Evolutionary conservation across 2,888 invertebrate genomes (phyloP).

Genomic region (Eurytoma californica): DNA sequence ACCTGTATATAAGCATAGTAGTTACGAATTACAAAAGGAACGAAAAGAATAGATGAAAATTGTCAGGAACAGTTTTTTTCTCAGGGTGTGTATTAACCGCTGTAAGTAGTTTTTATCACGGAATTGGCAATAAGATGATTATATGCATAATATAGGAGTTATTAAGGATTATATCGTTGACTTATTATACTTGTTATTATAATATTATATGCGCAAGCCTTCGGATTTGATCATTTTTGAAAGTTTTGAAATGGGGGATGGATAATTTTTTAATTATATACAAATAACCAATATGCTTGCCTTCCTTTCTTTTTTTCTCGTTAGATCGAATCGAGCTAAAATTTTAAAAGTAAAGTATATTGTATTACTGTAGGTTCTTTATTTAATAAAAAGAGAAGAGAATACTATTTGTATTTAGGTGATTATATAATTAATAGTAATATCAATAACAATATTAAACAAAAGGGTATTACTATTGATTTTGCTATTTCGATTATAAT

Average conservation of each 20-base stretch:
- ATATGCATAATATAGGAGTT: not conserved
- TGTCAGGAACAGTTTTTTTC: conserved; percentile 47
- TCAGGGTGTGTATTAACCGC: conserved; percentile 21
- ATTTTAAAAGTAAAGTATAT: conserved; percentile 28
- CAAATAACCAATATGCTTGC: conserved; percentile 17
- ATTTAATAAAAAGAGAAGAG: conserved; percentile 24
- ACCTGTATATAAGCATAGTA: conserved; percentile 40
- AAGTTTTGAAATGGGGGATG: not conserved
- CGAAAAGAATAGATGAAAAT: conserved; percentile 18
- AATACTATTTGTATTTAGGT: conserved; percentile 43
- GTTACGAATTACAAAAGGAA: conserved; percentile 6
- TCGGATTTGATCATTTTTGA: not conserved
- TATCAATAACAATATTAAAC: conserved; percentile 31
- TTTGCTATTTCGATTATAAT: conserved; percentile 35
- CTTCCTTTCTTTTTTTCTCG: conserved; percentile 21
- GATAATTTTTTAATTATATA: not conserved
- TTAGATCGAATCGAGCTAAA: conserved; percentile 20
- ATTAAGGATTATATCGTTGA: conserved; percentile 15
- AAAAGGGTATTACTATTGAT: conserved; percentile 23
- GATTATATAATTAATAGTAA: conserved; percentile 34
- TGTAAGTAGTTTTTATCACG: conserved; percentile 35
- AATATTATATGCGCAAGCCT: conserved; percentile 15
- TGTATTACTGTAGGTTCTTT: conserved; percentile 45
- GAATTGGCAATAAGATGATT: conserved; percentile 38
- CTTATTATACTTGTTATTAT: conserved; percentile 16